Evolutionary conservation across 2,113 vertebrate genomes (phyloP).

Genomic region (Atherinomorus stipes): DNA sequence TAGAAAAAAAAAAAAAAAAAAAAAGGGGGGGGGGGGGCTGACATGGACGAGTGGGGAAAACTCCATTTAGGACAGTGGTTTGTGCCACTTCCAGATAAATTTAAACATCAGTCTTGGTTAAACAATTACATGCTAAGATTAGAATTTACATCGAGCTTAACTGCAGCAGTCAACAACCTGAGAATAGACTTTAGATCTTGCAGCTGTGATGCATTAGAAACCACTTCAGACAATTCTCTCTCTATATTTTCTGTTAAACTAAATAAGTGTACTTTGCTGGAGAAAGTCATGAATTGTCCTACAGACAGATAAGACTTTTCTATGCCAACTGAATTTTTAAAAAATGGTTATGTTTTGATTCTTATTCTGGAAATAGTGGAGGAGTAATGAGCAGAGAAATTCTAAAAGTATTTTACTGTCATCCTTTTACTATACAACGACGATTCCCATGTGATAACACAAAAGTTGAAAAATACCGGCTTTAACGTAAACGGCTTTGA

Average conservation of each 20-base stretch:
- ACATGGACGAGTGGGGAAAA: slow-evolving; percentile 21
- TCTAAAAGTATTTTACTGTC: no score
- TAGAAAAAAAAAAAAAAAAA: not conserved
- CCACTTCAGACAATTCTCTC: slow-evolving; percentile 36
- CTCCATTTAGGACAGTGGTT: slow-evolving; percentile 25
- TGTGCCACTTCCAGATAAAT: slow-evolving; percentile 33
- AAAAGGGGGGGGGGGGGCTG: not conserved
- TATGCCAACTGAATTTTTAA: slow-evolving; percentile 7
- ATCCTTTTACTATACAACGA: no score
- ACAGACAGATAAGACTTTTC: not conserved
- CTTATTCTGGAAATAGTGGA: not conserved
- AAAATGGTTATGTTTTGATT: not conserved
- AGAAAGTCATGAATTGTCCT: slow-evolving; percentile 4
- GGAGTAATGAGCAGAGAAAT: not conserved
- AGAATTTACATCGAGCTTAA: slow-evolving; percentile 52
- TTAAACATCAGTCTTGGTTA: slow-evolving; percentile 74
- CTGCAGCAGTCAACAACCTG: slow-evolving; percentile 32
- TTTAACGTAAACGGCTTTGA: no score
- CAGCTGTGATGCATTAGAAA: slow-evolving; percentile 39
- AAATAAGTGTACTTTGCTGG: slow-evolving; percentile 1
- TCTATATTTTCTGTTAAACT: slow-evolving; percentile 34
- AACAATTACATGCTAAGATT: slow-evolving; percentile 59
- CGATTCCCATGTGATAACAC: not conserved
- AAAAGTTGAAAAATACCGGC: not conserved
- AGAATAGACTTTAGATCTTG: slow-evolving; percentile 4